Base-by-base conservation (phyloP, 2,113 vertebrate species). In the Pipra filicauda region DNA sequence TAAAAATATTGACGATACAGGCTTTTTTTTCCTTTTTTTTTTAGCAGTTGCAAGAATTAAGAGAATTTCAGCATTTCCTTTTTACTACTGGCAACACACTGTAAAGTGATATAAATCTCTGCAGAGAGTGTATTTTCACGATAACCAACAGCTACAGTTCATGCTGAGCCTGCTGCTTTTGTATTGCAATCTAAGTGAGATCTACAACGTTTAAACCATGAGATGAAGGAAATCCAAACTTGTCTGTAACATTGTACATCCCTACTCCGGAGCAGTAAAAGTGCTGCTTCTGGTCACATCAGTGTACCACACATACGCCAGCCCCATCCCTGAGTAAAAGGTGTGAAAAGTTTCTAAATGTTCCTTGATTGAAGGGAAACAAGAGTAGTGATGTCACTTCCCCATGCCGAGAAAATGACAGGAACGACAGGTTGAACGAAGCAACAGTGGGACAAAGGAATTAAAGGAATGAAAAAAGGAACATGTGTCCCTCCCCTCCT, bases 301-400 rank as follows among this genome's bases (percentile, higher is more conserved):
- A 98, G 98, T 98, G 98, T 99, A 98, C 98, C 98, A 98, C 98
- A 98, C 98, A 97, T 97, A 98, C 93, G 97, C 98, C 98, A 98
- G 97, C 98, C 98, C 98, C 98, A 97, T 99, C 98, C 98, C 98
- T 99, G 98, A 99, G 98, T 98, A 98, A 99, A 98, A 98, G 97
- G 98, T 98, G 98, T 98, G 98, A 98, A 98, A 97, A 96, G 93
- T 98, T 98, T 97, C 91, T 97, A 97, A 98, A 98, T 98, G 97
- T 98, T 98, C 97, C 97, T 98, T 97, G 97, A 97, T 82, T 96
- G 87, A 96, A 95, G 97, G 97, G 96, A 97, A 97, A 96, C 48
- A 22, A 97, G 96, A 97, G 93, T 92, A 97, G 94, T 97, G 96
- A 98, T 97, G 98, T 97, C 97, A 97, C 97, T 98, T 98, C 96